A percentile compares a stretch with the other conserved stretches of the same genome.
These are phyloP conservation scores for Chouioia cunea DNA, from an alignment of 2,888 invertebrate species.

Conservation along the genomic window DNA sequence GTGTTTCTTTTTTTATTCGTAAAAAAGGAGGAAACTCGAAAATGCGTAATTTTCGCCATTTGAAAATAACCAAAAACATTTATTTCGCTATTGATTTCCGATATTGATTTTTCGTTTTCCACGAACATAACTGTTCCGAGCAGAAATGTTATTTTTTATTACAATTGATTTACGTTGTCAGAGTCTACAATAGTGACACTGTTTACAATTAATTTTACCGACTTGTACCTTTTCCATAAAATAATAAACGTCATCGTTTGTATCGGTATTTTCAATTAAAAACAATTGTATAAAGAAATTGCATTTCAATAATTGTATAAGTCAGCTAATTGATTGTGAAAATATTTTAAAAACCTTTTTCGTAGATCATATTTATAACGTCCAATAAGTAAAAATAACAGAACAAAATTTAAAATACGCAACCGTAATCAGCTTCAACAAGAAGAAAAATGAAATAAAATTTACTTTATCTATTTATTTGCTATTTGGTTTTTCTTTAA, in stretches of 20 bases:
- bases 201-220: slow-evolving; percentile 4
- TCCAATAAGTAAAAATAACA: slow-evolving; percentile 43
- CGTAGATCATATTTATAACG: slow-evolving; percentile 5
- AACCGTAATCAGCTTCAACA: slow-evolving; percentile 41
- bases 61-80: too few relatives aligned
- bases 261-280: slow-evolving; percentile 19
- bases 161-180: slow-evolving; percentile 41
- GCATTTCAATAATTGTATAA: slow-evolving; percentile 6
- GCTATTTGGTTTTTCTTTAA: slow-evolving; percentile 37
- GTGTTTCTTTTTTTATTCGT: slow-evolving; percentile 22
- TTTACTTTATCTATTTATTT: slow-evolving; percentile 28
- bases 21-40: slow-evolving; percentile 36
- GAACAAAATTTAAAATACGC: slow-evolving; percentile 30
- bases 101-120: slow-evolving; percentile 7
- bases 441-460: slow-evolving; percentile 41
- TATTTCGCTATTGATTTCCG: slow-evolving; percentile 1
- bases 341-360: slow-evolving; percentile 22
- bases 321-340: not conserved
- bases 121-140: slow-evolving; percentile 15
- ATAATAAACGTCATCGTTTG: slow-evolving; percentile 19
- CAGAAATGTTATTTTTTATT: slow-evolving; percentile 7
- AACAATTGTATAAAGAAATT: slow-evolving; percentile 18
- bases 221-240: slow-evolving; percentile 7
- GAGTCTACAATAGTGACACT: slow-evolving; percentile 39
- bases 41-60: not conserved